These are phyloP conservation scores for Atta texana DNA, from an alignment of 1,140 invertebrate genomes.

Conservation along the genomic window DNA sequence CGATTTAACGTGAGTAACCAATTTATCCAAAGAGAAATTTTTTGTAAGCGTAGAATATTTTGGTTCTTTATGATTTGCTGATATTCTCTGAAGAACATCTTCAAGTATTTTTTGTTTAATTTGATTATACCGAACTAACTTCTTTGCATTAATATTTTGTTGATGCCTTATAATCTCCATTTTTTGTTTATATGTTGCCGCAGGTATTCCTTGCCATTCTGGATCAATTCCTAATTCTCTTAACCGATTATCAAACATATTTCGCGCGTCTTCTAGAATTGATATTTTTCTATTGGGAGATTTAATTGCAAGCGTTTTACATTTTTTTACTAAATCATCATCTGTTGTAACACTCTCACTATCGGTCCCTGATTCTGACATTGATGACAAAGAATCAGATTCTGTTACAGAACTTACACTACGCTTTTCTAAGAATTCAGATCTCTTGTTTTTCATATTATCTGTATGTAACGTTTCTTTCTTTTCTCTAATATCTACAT, in stretches of 20 bases:
- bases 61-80: slow-evolving; percentile 68
- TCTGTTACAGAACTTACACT: slow-evolving; percentile 43
- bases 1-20: slow-evolving; percentile 86
- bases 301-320: slow-evolving; percentile 9
- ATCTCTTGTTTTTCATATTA: neutral
- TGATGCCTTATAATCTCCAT: slow-evolving; percentile 86
- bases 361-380: slow-evolving; percentile 28
- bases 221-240: slow-evolving; percentile 87
- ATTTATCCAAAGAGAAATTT: slow-evolving; percentile 82
- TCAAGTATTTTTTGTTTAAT: slow-evolving; percentile 85
- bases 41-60: slow-evolving; percentile 73
- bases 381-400: slow-evolving; percentile 52
- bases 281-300: slow-evolving; percentile 1
- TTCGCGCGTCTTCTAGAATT: slow-evolving; percentile 11
- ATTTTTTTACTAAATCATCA: slow-evolving; percentile 27
- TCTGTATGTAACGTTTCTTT: slow-evolving; percentile 23
- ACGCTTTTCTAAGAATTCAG: neutral
- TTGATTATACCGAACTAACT: slow-evolving; percentile 85
- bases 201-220: slow-evolving; percentile 86
- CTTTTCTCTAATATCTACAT: slow-evolving; percentile 17
- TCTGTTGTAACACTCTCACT: slow-evolving; percentile 45
- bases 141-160: slow-evolving; percentile 86
- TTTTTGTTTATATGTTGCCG: slow-evolving; percentile 86
- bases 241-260: slow-evolving; percentile 81
- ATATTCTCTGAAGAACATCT: slow-evolving; percentile 84